Percentiles rank a stretch among this genome's conserved stretches.
These are phyloP conservation scores for Pseudochromis fuscus DNA, from an alignment of 2,797 vertebrate species.

Conservation along the genomic window DNA sequence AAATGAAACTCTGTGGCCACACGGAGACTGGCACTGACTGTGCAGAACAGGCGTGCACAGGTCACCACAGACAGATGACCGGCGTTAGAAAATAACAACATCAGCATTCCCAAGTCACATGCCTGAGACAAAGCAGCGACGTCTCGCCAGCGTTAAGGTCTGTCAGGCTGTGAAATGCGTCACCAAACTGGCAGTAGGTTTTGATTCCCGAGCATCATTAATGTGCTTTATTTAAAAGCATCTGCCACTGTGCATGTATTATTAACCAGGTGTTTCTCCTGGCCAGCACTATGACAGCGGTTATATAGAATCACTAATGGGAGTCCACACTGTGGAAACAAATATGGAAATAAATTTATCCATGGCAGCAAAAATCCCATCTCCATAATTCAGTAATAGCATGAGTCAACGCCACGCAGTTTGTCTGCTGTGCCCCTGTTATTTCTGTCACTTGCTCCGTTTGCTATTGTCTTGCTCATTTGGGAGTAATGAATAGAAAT, in stretches of 20 bases:
- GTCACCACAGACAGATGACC: constrained; percentile 32
- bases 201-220: constrained; percentile 12
- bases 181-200: not conserved
- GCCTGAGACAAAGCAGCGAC: not conserved
- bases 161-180: constrained; percentile 16
- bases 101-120: constrained; percentile 33
- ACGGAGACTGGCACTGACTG: constrained; percentile 8
- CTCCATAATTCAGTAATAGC: constrained; percentile 3
- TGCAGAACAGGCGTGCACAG: constrained; percentile 26
- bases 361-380: constrained; percentile 15
- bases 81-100: constrained; percentile 8
- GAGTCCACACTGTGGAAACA: not conserved
- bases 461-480: constrained; percentile 52
- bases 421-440: constrained; percentile 23
- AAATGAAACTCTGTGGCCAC: constrained; percentile 25
- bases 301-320: constrained; percentile 27
- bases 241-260: constrained; percentile 24
- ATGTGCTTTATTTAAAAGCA: constrained; percentile 34
- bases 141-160: constrained; percentile 1
- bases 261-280: constrained; percentile 37
- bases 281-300: constrained; percentile 3
- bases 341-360: constrained; percentile 14
- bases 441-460: constrained; percentile 24
- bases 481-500: constrained; percentile 49
- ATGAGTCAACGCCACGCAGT: constrained; percentile 28